These are phyloP conservation scores for Macrocentrus cingulum DNA, from an alignment of 1,140 invertebrate genomes.

Conservation along the genomic window DNA sequence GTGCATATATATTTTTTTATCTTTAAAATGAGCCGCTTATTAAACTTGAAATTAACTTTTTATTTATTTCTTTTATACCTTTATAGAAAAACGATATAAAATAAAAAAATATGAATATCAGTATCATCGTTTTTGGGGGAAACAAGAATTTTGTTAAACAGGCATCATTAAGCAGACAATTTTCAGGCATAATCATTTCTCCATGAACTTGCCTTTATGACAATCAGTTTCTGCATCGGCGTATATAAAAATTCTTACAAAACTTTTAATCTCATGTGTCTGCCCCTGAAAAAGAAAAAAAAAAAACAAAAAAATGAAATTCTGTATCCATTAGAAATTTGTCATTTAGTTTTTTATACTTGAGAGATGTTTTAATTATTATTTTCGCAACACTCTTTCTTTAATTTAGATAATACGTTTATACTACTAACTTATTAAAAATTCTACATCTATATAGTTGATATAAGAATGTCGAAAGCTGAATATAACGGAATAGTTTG, in stretches of 20 bases:
- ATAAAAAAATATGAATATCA: constrained; percentile 20
- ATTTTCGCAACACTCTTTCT: too few species aligned
- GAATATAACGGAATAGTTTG: too few species aligned
- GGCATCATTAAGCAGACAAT: constrained; percentile 18
- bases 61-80: constrained; percentile 24
- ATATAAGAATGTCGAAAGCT: too few species aligned
- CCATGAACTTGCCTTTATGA: not conserved
- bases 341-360: too few species aligned
- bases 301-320: too few species aligned
- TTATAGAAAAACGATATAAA: not conserved
- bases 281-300: too few species aligned
- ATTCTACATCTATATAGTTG: too few species aligned
- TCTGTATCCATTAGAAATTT: too few species aligned
- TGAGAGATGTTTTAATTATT: too few species aligned
- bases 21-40: constrained; percentile 39
- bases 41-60: constrained; percentile 31
- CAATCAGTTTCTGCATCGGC: not conserved
- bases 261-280: too few species aligned
- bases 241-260: not conserved
- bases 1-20: constrained; percentile 26
- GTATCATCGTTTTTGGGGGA: constrained; percentile 8
- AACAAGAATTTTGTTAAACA: constrained; percentile 7
- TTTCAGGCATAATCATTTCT: constrained; percentile 14
- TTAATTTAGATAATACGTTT: too few species aligned
- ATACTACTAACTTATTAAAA: too few species aligned